Percentiles rank a stretch among this genome's conserved stretches.
phyloP scores from a whole-genome alignment of 2,888 invertebrate genomes.

The Fabriciana adippe region DNA sequence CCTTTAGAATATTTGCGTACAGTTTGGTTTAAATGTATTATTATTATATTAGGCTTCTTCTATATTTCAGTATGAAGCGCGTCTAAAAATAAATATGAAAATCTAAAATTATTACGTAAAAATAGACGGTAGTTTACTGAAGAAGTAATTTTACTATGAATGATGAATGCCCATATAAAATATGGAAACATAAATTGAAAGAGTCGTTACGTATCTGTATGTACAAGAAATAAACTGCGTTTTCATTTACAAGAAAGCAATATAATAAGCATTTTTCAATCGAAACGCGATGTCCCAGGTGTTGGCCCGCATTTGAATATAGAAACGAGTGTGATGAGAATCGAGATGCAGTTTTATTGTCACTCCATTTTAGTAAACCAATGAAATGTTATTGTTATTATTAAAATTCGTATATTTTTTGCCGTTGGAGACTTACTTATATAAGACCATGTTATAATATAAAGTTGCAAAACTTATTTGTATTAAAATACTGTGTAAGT shows the following conservation, averaged over 20 bases:
- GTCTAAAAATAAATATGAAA: no score
- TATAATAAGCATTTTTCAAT: slow-evolving; percentile 74
- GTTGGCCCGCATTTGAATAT: slow-evolving; percentile 72
- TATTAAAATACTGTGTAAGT: no score
- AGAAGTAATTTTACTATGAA: slow-evolving; percentile 1
- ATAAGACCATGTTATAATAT: not conserved
- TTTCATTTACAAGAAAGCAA: slow-evolving; percentile 68
- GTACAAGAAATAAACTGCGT: slow-evolving; percentile 47
- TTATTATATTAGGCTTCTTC: no score
- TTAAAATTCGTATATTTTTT: slow-evolving; percentile 48
- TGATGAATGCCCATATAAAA: slow-evolving; percentile 12
- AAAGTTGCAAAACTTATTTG: no score
- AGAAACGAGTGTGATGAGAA: slow-evolving; percentile 78
- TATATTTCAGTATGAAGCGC: no score
- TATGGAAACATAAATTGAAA: slow-evolving; percentile 33
- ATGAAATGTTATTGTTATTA: slow-evolving; percentile 70
- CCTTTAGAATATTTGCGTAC: no score
- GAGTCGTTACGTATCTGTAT: slow-evolving; percentile 39
- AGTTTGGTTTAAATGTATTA: no score
- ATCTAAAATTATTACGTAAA: not conserved
- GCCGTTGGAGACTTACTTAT: not conserved
- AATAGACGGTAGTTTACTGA: not conserved
- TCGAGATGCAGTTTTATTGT: slow-evolving; percentile 81
- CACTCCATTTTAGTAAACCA: slow-evolving; percentile 64
- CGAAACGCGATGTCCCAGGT: slow-evolving; percentile 69